Conservation (phyloP, 2,888 invertebrate genomes). For the Parnassius glacialis region DNA sequence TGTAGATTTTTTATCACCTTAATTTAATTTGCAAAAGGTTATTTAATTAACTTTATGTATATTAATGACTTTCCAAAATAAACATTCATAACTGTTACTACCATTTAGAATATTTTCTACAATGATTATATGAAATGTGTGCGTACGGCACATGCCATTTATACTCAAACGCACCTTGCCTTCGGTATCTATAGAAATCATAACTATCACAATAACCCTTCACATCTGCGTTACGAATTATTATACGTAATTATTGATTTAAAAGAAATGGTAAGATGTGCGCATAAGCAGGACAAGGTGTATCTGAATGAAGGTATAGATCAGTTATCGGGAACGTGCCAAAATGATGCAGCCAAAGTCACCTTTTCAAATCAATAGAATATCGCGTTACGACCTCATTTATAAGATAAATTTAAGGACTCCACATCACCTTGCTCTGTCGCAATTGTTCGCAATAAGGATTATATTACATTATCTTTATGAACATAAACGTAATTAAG, state of each 20-base stretch:
- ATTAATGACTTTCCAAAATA: no score
- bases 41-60: no score
- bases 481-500: conserved; percentile 74
- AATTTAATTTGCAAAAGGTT: no score
- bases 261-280: conserved; percentile 14
- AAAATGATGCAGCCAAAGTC: conserved; percentile 55
- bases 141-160: conserved; percentile 52
- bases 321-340: conserved; percentile 67
- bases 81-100: no score
- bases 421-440: conserved; percentile 62
- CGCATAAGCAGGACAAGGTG: conserved; percentile 49
- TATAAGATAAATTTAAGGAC: conserved; percentile 47
- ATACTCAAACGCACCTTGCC: conserved; percentile 60
- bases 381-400: conserved; percentile 57
- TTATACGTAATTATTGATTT: conserved; percentile 32
- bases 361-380: conserved; percentile 52
- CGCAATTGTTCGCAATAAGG: conserved; percentile 69
- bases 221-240: conserved; percentile 60
- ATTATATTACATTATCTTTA: conserved; percentile 79
- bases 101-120: no score
- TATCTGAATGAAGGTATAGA: conserved; percentile 36
- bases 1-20: no score
- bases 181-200: conserved; percentile 53
- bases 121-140: background rate
- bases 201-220: conserved; percentile 68